These are phyloP conservation scores for Drosophila seguyi DNA, from an alignment of 1,140 invertebrate species.

Conservation along the genomic window DNA sequence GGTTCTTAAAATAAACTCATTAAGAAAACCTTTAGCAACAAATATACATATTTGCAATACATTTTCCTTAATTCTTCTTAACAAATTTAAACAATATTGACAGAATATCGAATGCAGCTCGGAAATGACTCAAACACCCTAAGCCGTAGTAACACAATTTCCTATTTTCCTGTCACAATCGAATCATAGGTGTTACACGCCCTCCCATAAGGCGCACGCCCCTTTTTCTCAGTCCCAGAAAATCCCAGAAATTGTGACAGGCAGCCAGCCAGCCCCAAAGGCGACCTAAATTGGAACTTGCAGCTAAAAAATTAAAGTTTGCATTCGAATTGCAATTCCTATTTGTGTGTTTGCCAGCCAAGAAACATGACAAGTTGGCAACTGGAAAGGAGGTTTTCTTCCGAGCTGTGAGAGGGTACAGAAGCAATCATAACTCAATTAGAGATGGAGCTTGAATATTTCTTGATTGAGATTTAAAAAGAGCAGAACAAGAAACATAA, in stretches of 20 bases:
- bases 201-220: slow-evolving; percentile 17
- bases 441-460: neutral
- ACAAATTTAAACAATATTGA: neutral
- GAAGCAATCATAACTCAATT: slow-evolving; percentile 53
- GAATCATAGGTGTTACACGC: slow-evolving; percentile 33
- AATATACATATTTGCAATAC: neutral
- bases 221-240: slow-evolving; percentile 38
- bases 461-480: neutral
- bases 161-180: slow-evolving; percentile 28
- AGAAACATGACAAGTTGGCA: slow-evolving; percentile 33
- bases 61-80: neutral
- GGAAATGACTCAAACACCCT: slow-evolving; percentile 7
- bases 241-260: slow-evolving; percentile 52
- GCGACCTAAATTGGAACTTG: slow-evolving; percentile 71
- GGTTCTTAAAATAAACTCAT: too few relatives aligned
- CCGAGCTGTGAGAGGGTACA: slow-evolving; percentile 1
- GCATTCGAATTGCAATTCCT: slow-evolving; percentile 74
- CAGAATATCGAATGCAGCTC: neutral
- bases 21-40: too few relatives aligned
- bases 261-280: slow-evolving; percentile 53
- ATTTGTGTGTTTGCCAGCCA: slow-evolving; percentile 70
- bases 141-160: slow-evolving; percentile 3
- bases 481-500: neutral
- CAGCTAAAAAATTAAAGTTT: slow-evolving; percentile 64
- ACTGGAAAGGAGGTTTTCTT: slow-evolving; percentile 24